Conservation (phyloP, 2,888 invertebrate genomes). For the Hypsopygia costalis region DNA sequence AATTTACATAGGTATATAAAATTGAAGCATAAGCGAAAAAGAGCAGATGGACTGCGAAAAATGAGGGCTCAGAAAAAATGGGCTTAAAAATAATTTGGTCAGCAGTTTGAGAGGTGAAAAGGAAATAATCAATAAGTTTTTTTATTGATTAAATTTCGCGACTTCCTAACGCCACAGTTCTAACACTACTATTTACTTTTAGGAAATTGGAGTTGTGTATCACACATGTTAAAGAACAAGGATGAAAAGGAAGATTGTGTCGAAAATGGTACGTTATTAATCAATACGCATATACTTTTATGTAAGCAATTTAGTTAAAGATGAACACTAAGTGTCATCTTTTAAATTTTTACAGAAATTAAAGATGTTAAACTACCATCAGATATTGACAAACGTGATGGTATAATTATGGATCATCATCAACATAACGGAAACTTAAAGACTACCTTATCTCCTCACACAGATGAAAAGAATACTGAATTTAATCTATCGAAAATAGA, state of each 20-base stretch:
- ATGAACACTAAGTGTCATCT: no score
- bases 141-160: no score
- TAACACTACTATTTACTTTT: no score
- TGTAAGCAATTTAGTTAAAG: no score
- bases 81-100: no score
- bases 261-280: slow-evolving; percentile 41
- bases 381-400: slow-evolving; percentile 40
- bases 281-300: slow-evolving; percentile 4
- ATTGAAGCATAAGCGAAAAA: no score
- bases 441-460: slow-evolving; percentile 44
- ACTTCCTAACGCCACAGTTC: no score
- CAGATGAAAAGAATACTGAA: slow-evolving; percentile 42
- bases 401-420: slow-evolving; percentile 49
- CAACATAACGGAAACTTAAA: slow-evolving; percentile 76
- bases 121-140: no score
- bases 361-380: slow-evolving; percentile 40
- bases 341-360: slow-evolving; percentile 46
- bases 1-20: no score
- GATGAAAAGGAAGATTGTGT: slow-evolving; percentile 45
- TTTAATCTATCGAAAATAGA: slow-evolving; percentile 28
- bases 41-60: no score
- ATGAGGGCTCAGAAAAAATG: no score
- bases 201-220: slow-evolving; percentile 69
- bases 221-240: slow-evolving; percentile 52
- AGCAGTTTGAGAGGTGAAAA: no score